Evolutionary conservation across 2,113 vertebrate genomes (phyloP).

Genomic region (Oreochromis spilurus): DNA sequence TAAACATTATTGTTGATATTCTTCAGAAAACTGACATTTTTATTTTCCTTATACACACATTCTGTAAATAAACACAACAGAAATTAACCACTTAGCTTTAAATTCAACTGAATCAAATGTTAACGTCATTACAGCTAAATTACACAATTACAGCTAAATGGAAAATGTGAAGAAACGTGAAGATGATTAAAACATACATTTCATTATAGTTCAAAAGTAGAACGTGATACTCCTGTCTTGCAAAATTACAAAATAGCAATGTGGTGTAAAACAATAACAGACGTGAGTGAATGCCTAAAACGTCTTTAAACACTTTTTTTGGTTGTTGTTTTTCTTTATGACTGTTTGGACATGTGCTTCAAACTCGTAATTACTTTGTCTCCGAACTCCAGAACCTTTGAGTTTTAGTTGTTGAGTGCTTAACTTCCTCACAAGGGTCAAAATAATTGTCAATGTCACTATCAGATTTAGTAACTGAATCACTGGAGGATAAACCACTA

Average conservation of each 20-base stretch:
- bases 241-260: neutral
- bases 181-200: neutral
- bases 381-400: constrained; percentile 10
- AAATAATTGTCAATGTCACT: constrained; percentile 59
- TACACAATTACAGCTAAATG: neutral
- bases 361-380: neutral
- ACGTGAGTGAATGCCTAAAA: neutral
- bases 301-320: neutral
- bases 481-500: constrained; percentile 53
- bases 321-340: neutral
- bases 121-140: neutral
- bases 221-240: neutral
- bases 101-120: neutral
- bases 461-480: constrained; percentile 51
- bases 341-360: neutral
- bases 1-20: neutral
- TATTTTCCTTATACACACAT: neutral
- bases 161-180: neutral
- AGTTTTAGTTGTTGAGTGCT: constrained; percentile 23
- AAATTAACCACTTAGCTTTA: neutral
- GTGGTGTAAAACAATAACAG: neutral
- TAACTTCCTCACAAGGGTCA: constrained; percentile 51
- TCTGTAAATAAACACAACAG: neutral
- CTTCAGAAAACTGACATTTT: neutral
- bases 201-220: neutral